Conservation (phyloP, 2,888 invertebrate genomes). For the Dolichomitus sp. region DNA sequence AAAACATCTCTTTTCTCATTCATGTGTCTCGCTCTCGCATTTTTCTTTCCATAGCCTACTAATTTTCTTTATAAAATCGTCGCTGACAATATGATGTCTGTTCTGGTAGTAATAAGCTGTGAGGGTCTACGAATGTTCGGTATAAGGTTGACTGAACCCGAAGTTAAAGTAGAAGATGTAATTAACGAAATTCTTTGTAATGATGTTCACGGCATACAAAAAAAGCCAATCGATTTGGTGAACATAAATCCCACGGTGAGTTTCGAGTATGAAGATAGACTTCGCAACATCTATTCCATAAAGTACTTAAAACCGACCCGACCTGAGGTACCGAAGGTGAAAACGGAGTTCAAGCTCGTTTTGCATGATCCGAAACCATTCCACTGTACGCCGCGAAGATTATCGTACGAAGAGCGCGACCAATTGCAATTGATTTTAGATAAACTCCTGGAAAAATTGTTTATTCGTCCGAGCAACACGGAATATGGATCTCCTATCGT, state of each 20-base stretch:
- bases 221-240: slow-evolving; percentile 7
- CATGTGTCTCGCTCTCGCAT: no score
- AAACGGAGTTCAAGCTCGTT: slow-evolving; percentile 49
- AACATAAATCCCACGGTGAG: slow-evolving; percentile 24
- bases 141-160: slow-evolving; percentile 3
- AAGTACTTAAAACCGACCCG: slow-evolving; percentile 45
- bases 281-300: background rate
- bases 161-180: background rate
- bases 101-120: slow-evolving; percentile 31
- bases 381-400: slow-evolving; percentile 54
- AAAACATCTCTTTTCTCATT: no score
- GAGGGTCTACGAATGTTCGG: slow-evolving; percentile 23
- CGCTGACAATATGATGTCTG: slow-evolving; percentile 51
- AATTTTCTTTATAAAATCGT: no score
- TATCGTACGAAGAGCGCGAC: slow-evolving; percentile 60
- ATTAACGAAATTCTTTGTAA: slow-evolving; percentile 22
- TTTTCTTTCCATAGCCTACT: no score
- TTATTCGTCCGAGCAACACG: slow-evolving; percentile 58
- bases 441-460: slow-evolving; percentile 46
- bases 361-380: slow-evolving; percentile 58
- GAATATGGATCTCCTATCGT: slow-evolving; percentile 64
- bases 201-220: slow-evolving; percentile 6
- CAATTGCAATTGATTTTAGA: slow-evolving; percentile 61
- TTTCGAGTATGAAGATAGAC: slow-evolving; percentile 6
- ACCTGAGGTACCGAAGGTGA: slow-evolving; percentile 34